Evolutionary conservation across 2,888 invertebrate species (phyloP), one percentile per base, ranked within the genome.

Genomic region (Gastracanthus pulcherrimus): DNA sequence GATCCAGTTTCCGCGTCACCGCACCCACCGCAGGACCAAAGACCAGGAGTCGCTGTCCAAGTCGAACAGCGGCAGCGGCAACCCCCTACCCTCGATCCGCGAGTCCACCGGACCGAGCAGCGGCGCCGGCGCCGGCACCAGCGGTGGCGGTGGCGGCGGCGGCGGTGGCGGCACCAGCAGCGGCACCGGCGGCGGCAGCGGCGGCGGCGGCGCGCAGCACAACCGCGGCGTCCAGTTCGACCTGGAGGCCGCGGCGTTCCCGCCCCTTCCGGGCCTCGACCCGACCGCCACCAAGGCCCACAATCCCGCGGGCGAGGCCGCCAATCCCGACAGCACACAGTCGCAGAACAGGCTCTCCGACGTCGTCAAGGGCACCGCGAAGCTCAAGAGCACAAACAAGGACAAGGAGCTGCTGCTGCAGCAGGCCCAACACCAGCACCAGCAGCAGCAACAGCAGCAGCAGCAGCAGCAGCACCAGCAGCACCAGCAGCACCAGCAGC

Each of bases 191-290:
- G 88, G n/a, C n/a, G n/a, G n/a, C n/a, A 76, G 70, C 36, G 76
- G 19, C 55, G 51, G 76, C 26, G 86, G 90, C 79, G 86, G 82
- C 75, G 88, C 92, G 70, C 92, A 92, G 82, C 92, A 90, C 87
- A 91, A 91, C 82, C 90, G 92, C 90, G 93, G 94, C 82, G 93
- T 94, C 55, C 94, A 95, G 89, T 96, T 96, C 92, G 96, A 96
- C 91, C 93, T 96, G 86, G 96, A 96, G 91, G 95, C 95, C 80
- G 94, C 95, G 74, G 95, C 96, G 76, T 96, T 96, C 91, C 96
- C 96, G 84, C 96, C 96, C 81, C 93, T 96, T 89, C 96, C 96
- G 82, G 96, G 96, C 89, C 92, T 93, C 82, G 93, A 93, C 84
- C 90, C 90, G 81, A 92, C 91, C 84, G 86, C 88, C 67, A 86